Conservation (phyloP, 2,888 invertebrate species). For the Spatulosminthurus flaviceps region DNA sequence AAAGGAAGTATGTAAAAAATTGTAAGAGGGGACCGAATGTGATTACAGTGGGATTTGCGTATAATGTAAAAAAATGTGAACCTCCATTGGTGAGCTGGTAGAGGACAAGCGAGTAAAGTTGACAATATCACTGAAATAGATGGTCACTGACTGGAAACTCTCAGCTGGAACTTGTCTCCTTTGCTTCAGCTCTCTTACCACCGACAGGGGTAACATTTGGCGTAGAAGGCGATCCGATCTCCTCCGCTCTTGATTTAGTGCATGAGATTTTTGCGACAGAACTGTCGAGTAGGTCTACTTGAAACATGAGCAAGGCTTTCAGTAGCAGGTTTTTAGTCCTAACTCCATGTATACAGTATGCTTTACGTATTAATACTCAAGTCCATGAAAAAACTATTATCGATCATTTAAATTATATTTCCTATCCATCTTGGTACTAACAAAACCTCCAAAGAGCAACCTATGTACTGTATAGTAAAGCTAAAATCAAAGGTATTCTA, state of each 20-base stretch:
- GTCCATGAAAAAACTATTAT: too few species aligned
- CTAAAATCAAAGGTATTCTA: too few species aligned
- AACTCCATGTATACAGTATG: too few species aligned
- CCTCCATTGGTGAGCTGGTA: conserved; percentile 74
- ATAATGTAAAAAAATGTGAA: too few species aligned
- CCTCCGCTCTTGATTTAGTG: conserved; percentile 70
- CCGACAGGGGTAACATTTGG: conserved; percentile 72
- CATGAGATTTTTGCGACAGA: conserved; percentile 67
- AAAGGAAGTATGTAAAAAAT: too few species aligned
- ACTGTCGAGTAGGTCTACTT: conserved; percentile 63
- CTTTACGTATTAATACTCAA: too few species aligned
- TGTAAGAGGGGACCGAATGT: too few species aligned
- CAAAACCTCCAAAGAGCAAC: too few species aligned
- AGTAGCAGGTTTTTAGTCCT: background rate
- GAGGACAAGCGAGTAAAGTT: conserved; percentile 76
- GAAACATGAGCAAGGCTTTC: background rate
- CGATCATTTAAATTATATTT: too few species aligned
- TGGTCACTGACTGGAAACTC: conserved; percentile 75
- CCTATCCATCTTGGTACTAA: too few species aligned
- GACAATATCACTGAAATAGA: conserved; percentile 76
- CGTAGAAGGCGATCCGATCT: conserved; percentile 72
- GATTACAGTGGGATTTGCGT: too few species aligned
- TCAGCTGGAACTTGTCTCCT: conserved; percentile 71
- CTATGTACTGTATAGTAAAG: too few species aligned
- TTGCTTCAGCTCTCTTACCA: conserved; percentile 70